Evolutionary conservation across 2,797 vertebrate species (phyloP).

Genomic region (Lepidocolaptes lacrymiger): DNA sequence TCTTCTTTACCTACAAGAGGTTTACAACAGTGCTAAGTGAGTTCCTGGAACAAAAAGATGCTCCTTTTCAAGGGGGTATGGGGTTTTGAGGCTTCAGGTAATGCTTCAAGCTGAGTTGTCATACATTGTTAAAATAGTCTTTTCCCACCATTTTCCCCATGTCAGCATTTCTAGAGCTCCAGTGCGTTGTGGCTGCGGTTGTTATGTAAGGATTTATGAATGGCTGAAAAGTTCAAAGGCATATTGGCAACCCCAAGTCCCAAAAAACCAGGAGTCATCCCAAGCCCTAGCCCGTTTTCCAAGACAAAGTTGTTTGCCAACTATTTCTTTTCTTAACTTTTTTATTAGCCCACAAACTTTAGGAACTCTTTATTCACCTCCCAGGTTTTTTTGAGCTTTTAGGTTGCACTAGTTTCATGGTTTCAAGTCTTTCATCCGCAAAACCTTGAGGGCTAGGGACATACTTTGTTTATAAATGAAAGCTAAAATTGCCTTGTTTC

Average conservation of each 20-base stretch:
- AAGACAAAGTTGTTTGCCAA: conserved; percentile 1
- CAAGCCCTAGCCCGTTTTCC: neutral
- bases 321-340: neutral
- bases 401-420: neutral
- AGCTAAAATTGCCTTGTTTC: neutral
- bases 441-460: conserved; percentile 6
- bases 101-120: conserved; percentile 3
- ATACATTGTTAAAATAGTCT: neutral
- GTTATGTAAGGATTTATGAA: conserved; percentile 39
- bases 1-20: neutral
- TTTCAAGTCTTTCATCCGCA: conserved; percentile 31
- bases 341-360: neutral
- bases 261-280: conserved; percentile 33
- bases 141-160: conserved; percentile 37
- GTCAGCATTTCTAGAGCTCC: conserved; percentile 51
- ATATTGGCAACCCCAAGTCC: neutral
- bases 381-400: neutral
- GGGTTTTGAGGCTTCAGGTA: neutral
- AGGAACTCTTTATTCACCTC: conserved; percentile 33
- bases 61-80: neutral
- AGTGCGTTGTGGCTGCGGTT: neutral
- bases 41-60: neutral
- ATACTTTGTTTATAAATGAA: conserved; percentile 53
- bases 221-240: conserved; percentile 56
- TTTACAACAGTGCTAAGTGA: neutral